Conservation (phyloP, 2,888 invertebrate species). For the Parnassius apollo region DNA sequence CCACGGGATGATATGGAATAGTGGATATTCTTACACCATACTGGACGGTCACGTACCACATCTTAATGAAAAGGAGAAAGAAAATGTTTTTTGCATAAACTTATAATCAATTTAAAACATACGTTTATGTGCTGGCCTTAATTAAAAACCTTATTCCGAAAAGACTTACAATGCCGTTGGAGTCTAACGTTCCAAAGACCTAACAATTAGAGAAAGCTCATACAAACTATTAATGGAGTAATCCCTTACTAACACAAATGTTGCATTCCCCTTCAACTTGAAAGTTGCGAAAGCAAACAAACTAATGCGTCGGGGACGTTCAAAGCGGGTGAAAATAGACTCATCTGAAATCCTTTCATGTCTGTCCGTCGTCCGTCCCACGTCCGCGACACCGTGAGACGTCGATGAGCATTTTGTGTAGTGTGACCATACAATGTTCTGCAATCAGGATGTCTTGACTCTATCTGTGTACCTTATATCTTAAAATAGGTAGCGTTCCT, state of each 20-base stretch:
- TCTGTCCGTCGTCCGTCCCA: constrained; percentile 48
- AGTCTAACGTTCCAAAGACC: constrained; percentile 42
- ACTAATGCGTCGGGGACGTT: constrained; percentile 53
- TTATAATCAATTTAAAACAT: no score
- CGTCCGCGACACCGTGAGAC: constrained; percentile 51
- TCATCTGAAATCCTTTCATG: constrained; percentile 74
- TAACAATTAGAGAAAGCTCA: constrained; percentile 36
- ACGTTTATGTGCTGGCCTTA: no score
- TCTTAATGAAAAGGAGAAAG: no score
- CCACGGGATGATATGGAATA: no score
- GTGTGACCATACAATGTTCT: constrained; percentile 32
- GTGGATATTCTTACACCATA: no score
- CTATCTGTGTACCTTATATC: no score
- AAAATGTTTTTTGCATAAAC: no score
- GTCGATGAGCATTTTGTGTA: constrained; percentile 29
- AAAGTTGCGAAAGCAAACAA: constrained; percentile 76
- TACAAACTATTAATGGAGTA: constrained; percentile 31
- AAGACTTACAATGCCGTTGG: background rate
- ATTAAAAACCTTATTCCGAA: background rate
- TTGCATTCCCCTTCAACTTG: constrained; percentile 51
- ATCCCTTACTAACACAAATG: constrained; percentile 38
- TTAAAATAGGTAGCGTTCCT: no score
- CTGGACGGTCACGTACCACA: no score
- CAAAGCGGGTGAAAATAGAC: constrained; percentile 77
- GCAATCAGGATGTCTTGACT: constrained; percentile 24